phyloP scores from a whole-genome alignment of 2,113 vertebrate species.

The Notechis scutatus region DNA sequence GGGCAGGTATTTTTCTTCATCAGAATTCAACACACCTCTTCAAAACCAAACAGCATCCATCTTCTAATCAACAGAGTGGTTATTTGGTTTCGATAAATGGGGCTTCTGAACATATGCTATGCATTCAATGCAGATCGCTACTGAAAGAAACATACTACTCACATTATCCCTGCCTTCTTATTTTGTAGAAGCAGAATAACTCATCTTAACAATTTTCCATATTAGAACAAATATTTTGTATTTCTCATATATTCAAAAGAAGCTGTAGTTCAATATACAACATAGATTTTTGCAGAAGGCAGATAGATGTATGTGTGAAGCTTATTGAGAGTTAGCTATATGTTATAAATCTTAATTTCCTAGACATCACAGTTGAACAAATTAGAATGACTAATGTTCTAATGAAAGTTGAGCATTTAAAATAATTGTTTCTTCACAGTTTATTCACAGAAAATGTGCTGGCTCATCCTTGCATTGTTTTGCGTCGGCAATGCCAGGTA shows the following conservation, averaged over 20 bases:
- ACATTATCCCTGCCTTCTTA: not conserved
- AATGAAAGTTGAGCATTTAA: conserved; percentile 8
- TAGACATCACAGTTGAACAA: not conserved
- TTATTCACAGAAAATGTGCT: conserved; percentile 97
- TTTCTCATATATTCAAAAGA: not conserved
- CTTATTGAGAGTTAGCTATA: not conserved
- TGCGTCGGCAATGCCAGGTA: conserved; percentile 96
- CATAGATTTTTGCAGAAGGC: not conserved
- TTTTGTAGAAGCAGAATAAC: not conserved
- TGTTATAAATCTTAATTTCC: not conserved
- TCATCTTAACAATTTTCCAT: not conserved
- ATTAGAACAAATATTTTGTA: not conserved
- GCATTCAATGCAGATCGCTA: not conserved
- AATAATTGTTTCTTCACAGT: conserved; percentile 67
- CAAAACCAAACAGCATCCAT: not conserved
- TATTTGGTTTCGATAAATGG: not conserved
- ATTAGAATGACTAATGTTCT: not conserved
- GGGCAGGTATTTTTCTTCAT: not conserved
- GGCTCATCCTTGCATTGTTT: conserved; percentile 93
- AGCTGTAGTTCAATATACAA: not conserved
- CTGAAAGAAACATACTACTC: not conserved
- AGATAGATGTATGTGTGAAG: not conserved
- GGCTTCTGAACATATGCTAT: not conserved
- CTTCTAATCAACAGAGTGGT: not conserved
- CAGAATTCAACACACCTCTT: not conserved